Evolutionary conservation across 2,797 vertebrate genomes (phyloP), one percentile per base, ranked within the genome.

Genomic region (Fistularia commersonii): DNA sequence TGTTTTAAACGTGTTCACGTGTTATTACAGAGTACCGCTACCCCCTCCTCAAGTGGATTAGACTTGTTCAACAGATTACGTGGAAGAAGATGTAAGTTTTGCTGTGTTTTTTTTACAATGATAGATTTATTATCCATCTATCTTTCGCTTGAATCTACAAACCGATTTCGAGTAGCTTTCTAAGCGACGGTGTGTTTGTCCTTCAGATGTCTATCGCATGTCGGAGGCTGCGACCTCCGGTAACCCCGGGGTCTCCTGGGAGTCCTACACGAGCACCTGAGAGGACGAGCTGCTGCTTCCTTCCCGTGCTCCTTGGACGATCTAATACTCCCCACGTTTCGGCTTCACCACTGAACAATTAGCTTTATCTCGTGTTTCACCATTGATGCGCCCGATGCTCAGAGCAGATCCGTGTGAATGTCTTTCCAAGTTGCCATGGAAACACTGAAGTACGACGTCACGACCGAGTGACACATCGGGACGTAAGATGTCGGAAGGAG

Each of bases 21-120:
- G 46, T 15, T n/a, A 38, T 32, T 32, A 12, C 5, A 43, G 5
- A 90, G 89, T 41, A 68, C 77, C 54, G 88, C 80, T 4, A 56
- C 75, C 45, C 89, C 89, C 0, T 87, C 89, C 61, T 72, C 84
- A 43, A 88, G 80, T 41, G 64, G 56, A 48, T 12, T 44, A 57
- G 85, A 84, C 45, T 79, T 91, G 57, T 77, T 94, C 56, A 88
- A 85, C 63, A 82, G 89, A 69, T 79, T 93, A 7, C 69, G 57
- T 57, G 82, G 90, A 48, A 92, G 90, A 87, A 88, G 88, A 89
- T 66, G 93, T 93, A 85, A 13, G 89, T 84, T 56, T 6, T 39
- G 32, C 0, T 32, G 11, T 62, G 3, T 14, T n/a, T 32, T 44
- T 12, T 32, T 10, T 23, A 11, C 7, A 32, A n/a, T 41, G 1